Percentiles rank a stretch among this genome's conserved stretches.
These are phyloP conservation scores for Cheilosia variabilis DNA, from an alignment of 2,888 invertebrate genomes.

Conservation along the genomic window DNA sequence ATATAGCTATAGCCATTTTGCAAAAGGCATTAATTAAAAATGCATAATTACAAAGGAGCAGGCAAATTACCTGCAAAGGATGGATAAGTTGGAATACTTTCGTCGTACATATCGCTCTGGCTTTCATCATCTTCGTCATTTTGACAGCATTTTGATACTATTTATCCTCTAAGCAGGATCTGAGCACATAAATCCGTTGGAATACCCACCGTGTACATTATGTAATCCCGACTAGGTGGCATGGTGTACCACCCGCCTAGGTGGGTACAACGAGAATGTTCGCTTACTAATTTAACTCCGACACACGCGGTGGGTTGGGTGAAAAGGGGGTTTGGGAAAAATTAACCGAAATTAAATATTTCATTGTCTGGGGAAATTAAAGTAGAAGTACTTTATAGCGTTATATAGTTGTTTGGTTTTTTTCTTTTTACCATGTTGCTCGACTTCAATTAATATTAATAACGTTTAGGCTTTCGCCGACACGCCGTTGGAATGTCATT, in stretches of 20 bases:
- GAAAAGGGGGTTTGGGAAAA: constrained; percentile 29
- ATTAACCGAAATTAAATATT: constrained; percentile 70
- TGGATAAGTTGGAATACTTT: constrained; percentile 57
- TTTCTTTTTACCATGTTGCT: constrained; percentile 8
- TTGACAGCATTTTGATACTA: constrained; percentile 41
- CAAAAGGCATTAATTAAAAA: constrained; percentile 68
- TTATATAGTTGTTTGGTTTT: constrained; percentile 7
- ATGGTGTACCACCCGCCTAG: neutral
- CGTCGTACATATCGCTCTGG: neutral
- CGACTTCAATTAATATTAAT: constrained; percentile 72
- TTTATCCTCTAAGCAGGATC: constrained; percentile 34
- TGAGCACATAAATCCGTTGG: constrained; percentile 58
- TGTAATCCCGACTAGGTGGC: constrained; percentile 49
- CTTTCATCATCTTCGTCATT: constrained; percentile 47
- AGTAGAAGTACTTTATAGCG: constrained; percentile 65
- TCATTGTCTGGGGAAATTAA: constrained; percentile 73
- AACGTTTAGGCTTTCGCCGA: constrained; percentile 39
- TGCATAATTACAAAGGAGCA: constrained; percentile 63
- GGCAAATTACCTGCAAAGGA: constrained; percentile 63
- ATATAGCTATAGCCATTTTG: constrained; percentile 21
- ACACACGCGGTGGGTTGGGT: constrained; percentile 5
- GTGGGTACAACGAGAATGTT: constrained; percentile 19
- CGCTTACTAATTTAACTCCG: constrained; percentile 54
- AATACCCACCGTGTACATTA: constrained; percentile 8
- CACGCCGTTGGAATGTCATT: constrained; percentile 20